Evolutionary conservation across 2,113 vertebrate species (phyloP).

Genomic region (Xiphorhynchus elegans): DNA sequence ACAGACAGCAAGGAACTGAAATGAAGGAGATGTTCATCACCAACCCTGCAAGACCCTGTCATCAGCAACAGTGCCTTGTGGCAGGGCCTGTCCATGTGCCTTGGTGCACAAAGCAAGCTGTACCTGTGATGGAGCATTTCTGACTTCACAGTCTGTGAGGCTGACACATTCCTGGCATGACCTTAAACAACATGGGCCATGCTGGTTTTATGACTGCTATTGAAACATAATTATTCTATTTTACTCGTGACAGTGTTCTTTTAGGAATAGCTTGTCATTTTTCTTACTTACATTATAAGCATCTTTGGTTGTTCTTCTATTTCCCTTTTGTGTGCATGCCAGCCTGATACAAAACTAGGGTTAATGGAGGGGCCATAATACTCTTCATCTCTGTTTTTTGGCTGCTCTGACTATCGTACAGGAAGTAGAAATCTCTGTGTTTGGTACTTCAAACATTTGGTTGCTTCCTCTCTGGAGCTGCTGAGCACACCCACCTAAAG

Average conservation of each 20-base stretch:
- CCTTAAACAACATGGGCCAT: not conserved
- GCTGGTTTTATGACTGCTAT: not conserved
- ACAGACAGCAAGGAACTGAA: not conserved
- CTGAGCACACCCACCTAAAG: not conserved
- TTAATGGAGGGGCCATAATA: not conserved
- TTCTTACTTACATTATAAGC: not conserved
- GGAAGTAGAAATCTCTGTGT: not conserved
- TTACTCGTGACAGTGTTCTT: not conserved
- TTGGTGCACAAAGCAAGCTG: not conserved
- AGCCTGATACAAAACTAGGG: not conserved
- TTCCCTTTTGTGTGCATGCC: constrained; percentile 48
- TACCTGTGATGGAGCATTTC: not conserved
- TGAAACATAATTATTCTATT: not conserved
- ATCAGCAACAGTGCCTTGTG: not conserved
- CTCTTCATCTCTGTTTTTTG: not conserved
- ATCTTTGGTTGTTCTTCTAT: not conserved
- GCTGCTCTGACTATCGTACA: not conserved
- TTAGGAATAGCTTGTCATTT: not conserved
- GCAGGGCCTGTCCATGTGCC: rapidly evolving
- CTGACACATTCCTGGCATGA: not conserved
- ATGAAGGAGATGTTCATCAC: not conserved
- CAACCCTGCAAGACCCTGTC: not conserved
- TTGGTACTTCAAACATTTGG: not conserved
- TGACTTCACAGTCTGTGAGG: not conserved
- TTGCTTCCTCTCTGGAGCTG: not conserved